Evolutionary conservation across 2,113 vertebrate species (phyloP).

Genomic region (Helogale parvula): DNA sequence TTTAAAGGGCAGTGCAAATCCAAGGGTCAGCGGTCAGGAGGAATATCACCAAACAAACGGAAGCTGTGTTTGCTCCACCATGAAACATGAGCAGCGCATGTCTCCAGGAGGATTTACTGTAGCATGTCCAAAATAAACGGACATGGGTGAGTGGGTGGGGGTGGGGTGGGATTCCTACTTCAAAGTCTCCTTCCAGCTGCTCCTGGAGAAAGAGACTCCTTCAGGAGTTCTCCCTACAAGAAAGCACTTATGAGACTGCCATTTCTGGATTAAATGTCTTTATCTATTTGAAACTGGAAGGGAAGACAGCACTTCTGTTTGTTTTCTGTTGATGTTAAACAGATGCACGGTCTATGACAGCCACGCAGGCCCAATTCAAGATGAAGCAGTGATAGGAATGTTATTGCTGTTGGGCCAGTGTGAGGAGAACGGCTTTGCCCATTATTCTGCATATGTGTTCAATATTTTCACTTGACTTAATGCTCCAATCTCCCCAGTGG

Average conservation of each 20-base stretch:
- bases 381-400: conserved; percentile 3
- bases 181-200: not conserved
- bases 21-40: not conserved
- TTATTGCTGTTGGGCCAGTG: not conserved
- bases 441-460: not conserved
- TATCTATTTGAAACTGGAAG: conserved; percentile 55
- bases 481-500: not conserved
- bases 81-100: not conserved
- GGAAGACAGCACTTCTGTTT: conserved; percentile 45
- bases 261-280: conserved; percentile 52
- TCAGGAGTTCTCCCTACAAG: conserved; percentile 31
- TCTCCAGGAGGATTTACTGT: conserved; percentile 33
- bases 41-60: conserved; percentile 33
- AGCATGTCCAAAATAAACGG: not conserved
- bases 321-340: conserved; percentile 66
- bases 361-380: not conserved
- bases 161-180: not conserved
- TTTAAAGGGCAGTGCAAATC: not conserved
- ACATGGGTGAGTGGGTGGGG: not conserved
- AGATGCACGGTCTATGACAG: not conserved
- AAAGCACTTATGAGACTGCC: not conserved
- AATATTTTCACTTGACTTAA: not conserved
- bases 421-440: not conserved
- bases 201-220: not conserved
- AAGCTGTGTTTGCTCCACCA: conserved; percentile 16